phyloP scores from a whole-genome alignment of 2,797 vertebrate genomes.

The Aplochiton taeniatus region DNA sequence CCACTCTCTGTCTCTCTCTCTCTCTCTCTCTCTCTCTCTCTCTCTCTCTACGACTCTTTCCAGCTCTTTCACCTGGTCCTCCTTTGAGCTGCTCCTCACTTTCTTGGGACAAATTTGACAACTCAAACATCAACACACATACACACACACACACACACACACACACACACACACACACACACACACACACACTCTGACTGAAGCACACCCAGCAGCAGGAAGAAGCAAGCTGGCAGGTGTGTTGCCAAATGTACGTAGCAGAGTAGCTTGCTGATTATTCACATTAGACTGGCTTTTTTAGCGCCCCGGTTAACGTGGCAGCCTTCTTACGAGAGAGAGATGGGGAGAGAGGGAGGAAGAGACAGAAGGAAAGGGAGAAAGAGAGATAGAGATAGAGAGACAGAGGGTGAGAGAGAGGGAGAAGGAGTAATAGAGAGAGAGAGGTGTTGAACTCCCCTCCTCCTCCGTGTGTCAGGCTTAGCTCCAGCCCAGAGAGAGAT shows the following conservation, averaged over 20 bases:
- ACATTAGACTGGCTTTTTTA: conserved; percentile 51
- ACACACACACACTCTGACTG: background rate
- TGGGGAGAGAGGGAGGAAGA: conserved; percentile 14
- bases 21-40: background rate
- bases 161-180: background rate
- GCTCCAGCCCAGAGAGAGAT: too few species aligned
- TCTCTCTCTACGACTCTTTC: conserved; percentile 41
- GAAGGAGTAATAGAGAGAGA: conserved; percentile 5
- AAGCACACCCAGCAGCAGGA: conserved; percentile 10
- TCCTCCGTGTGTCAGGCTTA: too few species aligned
- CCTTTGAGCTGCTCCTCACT: conserved; percentile 5
- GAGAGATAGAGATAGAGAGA: conserved; percentile 29
- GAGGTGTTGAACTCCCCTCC: background rate
- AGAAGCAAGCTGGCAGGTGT: conserved; percentile 44
- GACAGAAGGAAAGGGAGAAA: conserved; percentile 15
- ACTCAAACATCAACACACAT: background rate
- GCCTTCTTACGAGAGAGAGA: conserved; percentile 33
- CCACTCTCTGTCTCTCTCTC: background rate
- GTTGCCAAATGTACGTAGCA: conserved; percentile 53
- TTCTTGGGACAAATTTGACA: conserved; percentile 5
- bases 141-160: background rate
- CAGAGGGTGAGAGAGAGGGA: conserved; percentile 16
- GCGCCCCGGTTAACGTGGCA: conserved; percentile 44
- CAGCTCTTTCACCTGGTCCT: conserved; percentile 17
- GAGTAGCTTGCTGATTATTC: conserved; percentile 43